Evolutionary conservation across 2,888 invertebrate genomes (phyloP), one percentile per base, ranked within the genome.

Genomic region (Tryphoninae sp.): DNA sequence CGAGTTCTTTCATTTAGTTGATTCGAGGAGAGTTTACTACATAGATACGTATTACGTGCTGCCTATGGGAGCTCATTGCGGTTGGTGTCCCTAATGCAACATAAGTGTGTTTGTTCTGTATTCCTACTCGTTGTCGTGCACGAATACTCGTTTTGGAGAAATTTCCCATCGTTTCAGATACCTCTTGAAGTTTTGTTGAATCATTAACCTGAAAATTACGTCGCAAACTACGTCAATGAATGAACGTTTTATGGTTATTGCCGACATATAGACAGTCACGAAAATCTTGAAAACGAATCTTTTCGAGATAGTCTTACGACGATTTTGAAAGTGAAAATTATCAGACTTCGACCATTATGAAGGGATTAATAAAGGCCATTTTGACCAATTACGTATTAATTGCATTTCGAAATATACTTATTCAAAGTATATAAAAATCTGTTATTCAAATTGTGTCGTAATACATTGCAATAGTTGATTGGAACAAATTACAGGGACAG

Each of bases 61-160:
- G 55, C 45, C 19, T 53, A 19, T 49, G 22, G 13, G n/a, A 55
- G 42, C 23, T 19, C 22, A 42, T 64, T 55, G 64, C 55, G 64
- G 64, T 74, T 74, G 64, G 53, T 55, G 13, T 55, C 40, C 53
- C 53, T 62, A 51, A 73, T 62, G 51, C 16, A 64, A 42, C 22
- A 22, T 42, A 45, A 53, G 40, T 42, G 19, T 74, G 22, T 65
- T 33, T 9, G 51, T 22, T 33, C 6, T 13, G 2, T 11, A 2
- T 55, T 7, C 33, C 23, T 61, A 26, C 59, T 59, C 49, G 58
- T 42, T 69, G 42, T 62, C 59, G 23, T 13, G 51, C 62, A 72
- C 33, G 64, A 49, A 13, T 13, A 2, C 13, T 9, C 13, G 45
- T 13, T 13, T 45, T 45, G 9, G 45, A 45, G 45, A 45, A 45